Evolutionary conservation across 2,797 vertebrate genomes (phyloP).

Genomic region (Galagoides demidoff): DNA sequence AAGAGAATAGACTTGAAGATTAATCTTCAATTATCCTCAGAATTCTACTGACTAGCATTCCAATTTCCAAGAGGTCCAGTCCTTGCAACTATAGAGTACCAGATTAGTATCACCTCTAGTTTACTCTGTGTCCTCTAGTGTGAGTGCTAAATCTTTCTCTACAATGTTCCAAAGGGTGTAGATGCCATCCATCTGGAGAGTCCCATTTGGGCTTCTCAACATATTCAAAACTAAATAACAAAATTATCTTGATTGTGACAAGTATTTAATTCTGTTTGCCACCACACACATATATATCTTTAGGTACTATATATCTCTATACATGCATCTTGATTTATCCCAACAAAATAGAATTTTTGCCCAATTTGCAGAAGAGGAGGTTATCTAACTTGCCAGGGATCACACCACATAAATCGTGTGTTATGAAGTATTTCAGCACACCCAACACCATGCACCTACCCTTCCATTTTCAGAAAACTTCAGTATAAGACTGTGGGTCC

Average conservation of each 20-base stretch:
- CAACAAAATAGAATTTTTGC: not conserved
- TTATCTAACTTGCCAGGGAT: not conserved
- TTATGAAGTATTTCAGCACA: not conserved
- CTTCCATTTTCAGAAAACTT: not conserved
- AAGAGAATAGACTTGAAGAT: not conserved
- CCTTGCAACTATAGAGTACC: not conserved
- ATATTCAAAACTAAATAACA: conserved; percentile 9
- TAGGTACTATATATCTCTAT: not conserved
- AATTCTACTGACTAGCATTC: not conserved
- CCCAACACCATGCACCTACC: not conserved
- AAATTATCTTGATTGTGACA: not conserved
- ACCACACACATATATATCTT: not conserved
- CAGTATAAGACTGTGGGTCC: not conserved
- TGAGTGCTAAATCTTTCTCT: not conserved
- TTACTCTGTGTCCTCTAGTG: not conserved
- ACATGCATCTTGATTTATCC: not conserved
- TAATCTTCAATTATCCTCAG: not conserved
- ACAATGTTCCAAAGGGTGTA: not conserved
- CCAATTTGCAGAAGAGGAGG: not conserved
- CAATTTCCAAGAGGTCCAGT: not conserved
- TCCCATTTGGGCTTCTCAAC: not conserved
- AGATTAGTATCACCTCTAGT: not conserved
- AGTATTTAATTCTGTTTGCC: not conserved
- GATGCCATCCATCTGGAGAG: not conserved
- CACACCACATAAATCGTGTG: not conserved